phyloP scores from a whole-genome alignment of 35 echinoderm and acorn worm genomes.

The Lytechinus variegatus region DNA sequence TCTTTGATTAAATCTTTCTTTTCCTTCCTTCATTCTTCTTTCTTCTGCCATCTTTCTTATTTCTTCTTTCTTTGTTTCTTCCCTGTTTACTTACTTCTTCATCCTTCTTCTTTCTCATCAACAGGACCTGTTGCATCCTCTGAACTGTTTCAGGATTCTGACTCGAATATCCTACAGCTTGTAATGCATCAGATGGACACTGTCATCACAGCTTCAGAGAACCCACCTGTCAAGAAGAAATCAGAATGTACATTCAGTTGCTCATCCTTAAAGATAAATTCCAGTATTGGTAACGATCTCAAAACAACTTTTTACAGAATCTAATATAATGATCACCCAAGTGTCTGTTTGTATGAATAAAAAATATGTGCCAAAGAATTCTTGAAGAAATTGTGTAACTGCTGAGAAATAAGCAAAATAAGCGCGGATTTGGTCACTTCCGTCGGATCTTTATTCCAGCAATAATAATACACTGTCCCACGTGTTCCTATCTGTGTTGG shows the following conservation, averaged over 20 bases:
- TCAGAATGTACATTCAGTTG: neutral
- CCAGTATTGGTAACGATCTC: too few relatives aligned
- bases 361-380: too few relatives aligned
- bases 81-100: neutral
- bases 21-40: neutral
- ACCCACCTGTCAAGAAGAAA: neutral
- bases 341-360: too few relatives aligned
- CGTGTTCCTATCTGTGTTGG: too few relatives aligned
- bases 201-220: neutral
- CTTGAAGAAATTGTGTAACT: too few relatives aligned
- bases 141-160: neutral
- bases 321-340: too few relatives aligned
- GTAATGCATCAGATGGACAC: neutral
- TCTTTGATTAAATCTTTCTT: neutral
- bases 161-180: neutral
- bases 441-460: too few relatives aligned
- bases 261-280: neutral
- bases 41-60: neutral
- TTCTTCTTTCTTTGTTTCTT: neutral
- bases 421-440: too few relatives aligned
- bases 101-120: neutral
- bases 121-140: too few relatives aligned
- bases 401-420: too few relatives aligned
- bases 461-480: too few relatives aligned
- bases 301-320: too few relatives aligned